Evolutionary conservation across 2,888 invertebrate genomes (phyloP), one percentile per base, ranked within the genome.

Genomic region (Cheiracanthium punctorium): DNA sequence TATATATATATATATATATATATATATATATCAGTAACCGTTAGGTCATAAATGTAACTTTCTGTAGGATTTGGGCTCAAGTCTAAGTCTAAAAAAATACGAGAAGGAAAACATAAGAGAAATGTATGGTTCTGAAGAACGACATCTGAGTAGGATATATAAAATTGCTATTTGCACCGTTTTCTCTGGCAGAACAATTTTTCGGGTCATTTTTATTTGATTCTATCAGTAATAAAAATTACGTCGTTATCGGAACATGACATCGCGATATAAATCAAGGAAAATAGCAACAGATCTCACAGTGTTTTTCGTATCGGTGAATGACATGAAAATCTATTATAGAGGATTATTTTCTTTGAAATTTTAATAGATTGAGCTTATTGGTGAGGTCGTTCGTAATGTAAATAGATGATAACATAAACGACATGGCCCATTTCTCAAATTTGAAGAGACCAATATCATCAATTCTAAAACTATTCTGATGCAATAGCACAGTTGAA

Each of bases 41-140:
- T 82, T 64, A 41, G 75, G 82, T 58, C 74, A 82, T 75, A 75
- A 75, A 75, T 82, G 75, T 75, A 74, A 82, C 75, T 67, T 82
- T 75, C 41, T 48, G 37, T 5, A 12, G 48, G 48, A 17, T 48
- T 48, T 58, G 24, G 7, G 24, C 24, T 58, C 5, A 17, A 24
- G 24, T 24, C 24, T 24, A 24, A 58, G 24, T 24, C 58, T 58
- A 58, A 58, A 58, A n/a, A n/a, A 58, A 58, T 24, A 48, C 17
- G 17, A 48, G 17, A 48, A 58, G 24, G 24, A 58, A 58, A 24
- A 58, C 17, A 17, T 48, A 48, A 24, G 5, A 5, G 12, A 24
- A 17, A 58, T 37, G 24, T 12, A 58, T 24, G 7, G 24, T 58
- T 24, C 48, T 48, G 8, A 48, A 17, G 12, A 2, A 48, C 48